Conservation (phyloP, 2,113 vertebrate species). For the Prunella himalayana region DNA sequence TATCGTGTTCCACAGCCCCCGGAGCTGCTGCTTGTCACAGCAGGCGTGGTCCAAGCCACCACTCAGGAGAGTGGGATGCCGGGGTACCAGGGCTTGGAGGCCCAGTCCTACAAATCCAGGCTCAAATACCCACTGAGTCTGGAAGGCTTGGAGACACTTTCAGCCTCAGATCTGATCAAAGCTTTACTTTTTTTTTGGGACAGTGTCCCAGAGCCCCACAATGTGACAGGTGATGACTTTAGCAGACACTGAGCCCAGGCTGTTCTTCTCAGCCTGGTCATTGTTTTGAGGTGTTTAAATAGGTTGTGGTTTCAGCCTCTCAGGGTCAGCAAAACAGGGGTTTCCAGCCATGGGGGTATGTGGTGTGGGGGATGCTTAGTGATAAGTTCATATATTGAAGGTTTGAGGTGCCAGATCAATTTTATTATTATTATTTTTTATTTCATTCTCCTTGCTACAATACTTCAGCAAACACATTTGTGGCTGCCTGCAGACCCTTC, state of each 20-base stretch:
- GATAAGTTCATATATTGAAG: background rate
- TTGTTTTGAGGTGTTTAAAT: background rate
- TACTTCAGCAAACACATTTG: background rate
- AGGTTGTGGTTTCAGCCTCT: background rate
- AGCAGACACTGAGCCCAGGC: rapidly evolving
- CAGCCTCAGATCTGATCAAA: background rate
- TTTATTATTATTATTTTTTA: background rate
- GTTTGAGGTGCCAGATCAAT: background rate
- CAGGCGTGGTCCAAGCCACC: rapidly evolving
- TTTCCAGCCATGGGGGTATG: rapidly evolving
- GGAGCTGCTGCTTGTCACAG: background rate
- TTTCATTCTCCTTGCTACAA: background rate
- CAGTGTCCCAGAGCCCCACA: background rate
- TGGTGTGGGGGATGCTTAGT: background rate
- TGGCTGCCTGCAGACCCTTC: background rate
- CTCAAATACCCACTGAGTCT: rapidly evolving
- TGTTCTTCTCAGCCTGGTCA: rapidly evolving
- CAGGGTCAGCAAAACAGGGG: background rate
- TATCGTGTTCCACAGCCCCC: background rate
- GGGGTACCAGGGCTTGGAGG: background rate
- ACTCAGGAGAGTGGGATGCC: rapidly evolving
- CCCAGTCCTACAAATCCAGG: background rate
- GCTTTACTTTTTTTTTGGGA: background rate
- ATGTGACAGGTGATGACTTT: background rate
- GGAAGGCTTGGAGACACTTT: background rate